phyloP scores from a whole-genome alignment of 2,797 vertebrate genomes.

The Sciurus carolinensis region DNA sequence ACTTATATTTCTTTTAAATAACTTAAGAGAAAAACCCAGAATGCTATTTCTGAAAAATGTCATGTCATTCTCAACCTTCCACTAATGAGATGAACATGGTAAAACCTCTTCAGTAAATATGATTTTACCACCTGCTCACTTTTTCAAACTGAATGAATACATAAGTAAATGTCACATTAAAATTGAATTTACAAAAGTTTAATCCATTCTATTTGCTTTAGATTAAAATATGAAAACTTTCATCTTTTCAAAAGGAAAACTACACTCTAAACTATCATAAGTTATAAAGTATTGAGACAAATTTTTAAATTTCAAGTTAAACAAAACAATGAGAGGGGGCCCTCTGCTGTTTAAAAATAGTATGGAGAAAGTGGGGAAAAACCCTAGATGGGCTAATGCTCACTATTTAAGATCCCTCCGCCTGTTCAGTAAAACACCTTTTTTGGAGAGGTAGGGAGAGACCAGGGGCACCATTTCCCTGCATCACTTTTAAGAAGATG shows the following conservation, averaged over 20 bases:
- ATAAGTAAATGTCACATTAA: constrained; percentile 74
- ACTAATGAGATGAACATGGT: constrained; percentile 38
- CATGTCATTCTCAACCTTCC: constrained; percentile 56
- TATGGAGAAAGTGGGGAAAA: not conserved
- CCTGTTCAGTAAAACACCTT: not conserved
- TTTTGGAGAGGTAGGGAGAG: fast-evolving
- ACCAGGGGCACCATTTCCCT: not conserved
- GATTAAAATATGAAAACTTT: constrained; percentile 73
- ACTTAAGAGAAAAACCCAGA: constrained; percentile 49
- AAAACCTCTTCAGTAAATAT: constrained; percentile 75
- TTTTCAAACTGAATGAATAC: constrained; percentile 58
- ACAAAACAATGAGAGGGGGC: constrained; percentile 67
- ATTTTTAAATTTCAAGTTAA: constrained; percentile 57
- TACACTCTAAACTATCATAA: constrained; percentile 64
- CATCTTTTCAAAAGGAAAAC: constrained; percentile 50
- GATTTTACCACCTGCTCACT: constrained; percentile 46
- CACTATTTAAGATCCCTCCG: not conserved
- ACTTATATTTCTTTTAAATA: constrained; percentile 42
- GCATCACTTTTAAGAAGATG: constrained; percentile 9
- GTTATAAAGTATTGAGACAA: constrained; percentile 18
- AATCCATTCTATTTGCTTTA: constrained; percentile 76
- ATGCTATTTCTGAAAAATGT: constrained; percentile 63
- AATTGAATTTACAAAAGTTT: constrained; percentile 73
- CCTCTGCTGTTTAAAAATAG: constrained; percentile 77
- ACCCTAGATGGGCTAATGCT: not conserved